Base-by-base conservation (phyloP, 1,140 invertebrate species). In the Bicyclus anynana region DNA sequence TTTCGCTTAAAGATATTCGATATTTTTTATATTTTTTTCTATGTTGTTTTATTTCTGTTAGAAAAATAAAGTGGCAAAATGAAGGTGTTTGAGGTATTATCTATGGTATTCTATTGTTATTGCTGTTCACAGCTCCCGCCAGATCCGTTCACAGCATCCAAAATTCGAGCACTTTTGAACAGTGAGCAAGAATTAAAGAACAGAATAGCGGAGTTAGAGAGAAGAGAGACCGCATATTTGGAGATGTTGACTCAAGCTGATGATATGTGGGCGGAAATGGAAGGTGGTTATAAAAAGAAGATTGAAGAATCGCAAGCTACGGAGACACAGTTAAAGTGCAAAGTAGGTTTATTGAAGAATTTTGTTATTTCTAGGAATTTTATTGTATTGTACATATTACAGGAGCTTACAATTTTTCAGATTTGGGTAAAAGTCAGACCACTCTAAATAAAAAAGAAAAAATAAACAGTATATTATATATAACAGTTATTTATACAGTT, bases 231-330 rank as follows among this genome's bases (percentile, higher is more conserved):
- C 4, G 91, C 93, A 0, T 94, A 94, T 62, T 89, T 94, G 69
- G 92, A 93, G 66, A 95, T 94, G 49, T 83, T 96, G 63, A 92
- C 93, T 62, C 91, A 94, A 53, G 94, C 94, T 1, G 94, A 94
- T 50, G 91, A 93, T 40, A 92, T 95, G 75, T 94, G 94, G 91
- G 91, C 92, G 0, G 92, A 93, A 37, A 90, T 94, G 81, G 93
- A 94, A 65, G 89, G 89, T 1, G 90, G 91, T 0, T 93, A 93
- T 59, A 92, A 93, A 74, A 89, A 88, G 70, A 90, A 86, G 57
- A 91, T 91, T 47, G 80, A 91, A 48, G 87, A 90, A 13, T 84
- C 83, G 10, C 80, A 87, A 14, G 59, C 76, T 1, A 66, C 58
- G 0, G 77, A 87, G 52, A 54, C 50, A 5, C 49, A 70, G 14